Evolutionary conservation across 2,888 invertebrate genomes (phyloP), one percentile per base, ranked within the genome.

Genomic region (Drosophila infuscata): DNA sequence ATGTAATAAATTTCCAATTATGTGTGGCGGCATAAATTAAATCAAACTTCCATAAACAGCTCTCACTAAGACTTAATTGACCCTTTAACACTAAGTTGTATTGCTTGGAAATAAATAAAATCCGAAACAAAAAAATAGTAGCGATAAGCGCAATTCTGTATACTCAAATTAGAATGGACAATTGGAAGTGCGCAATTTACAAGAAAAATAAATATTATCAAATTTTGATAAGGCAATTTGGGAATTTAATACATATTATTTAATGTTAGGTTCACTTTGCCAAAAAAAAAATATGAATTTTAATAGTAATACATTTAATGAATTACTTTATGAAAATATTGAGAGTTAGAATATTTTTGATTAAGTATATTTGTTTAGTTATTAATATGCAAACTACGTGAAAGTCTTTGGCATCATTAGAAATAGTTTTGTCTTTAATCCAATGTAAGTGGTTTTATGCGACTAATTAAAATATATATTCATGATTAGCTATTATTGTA

Each of bases 1-100:
- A 60, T 57, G 68, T 73, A 89, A 87, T 87, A 89, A 89, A 90
- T 88, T 83, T 69, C 53, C 71, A 88, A 89, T 86, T 85, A 89
- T 88, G 72, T 81, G 54, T 83, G 68, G 70, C 77, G 65, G 62
- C 74, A 77, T 82, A 82, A 85, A 82, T 85, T 76, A 74, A 52
- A 58, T 57, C 43, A 64, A 60, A 51, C 52, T 66, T 57, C 35
- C n/a, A 48, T 52, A 43, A 66, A 60, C 65, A 53, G 54, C 46
- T 30, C 46, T 30, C 57, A 59, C 60, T 69, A 63, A 62, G 63
- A 79, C 64, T 74, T 70, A 68, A 79, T 83, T 88, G 72, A 84
- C 74, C 82, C 74, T 60, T 59, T 65, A 46, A 43, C 81, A 83
- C 65, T 52, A 68, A 68, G 52, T 72, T 48, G 49, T 49, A 20